Base-by-base conservation (phyloP, 1,140 invertebrate genomes). In the Pomacea maculata region DNA sequence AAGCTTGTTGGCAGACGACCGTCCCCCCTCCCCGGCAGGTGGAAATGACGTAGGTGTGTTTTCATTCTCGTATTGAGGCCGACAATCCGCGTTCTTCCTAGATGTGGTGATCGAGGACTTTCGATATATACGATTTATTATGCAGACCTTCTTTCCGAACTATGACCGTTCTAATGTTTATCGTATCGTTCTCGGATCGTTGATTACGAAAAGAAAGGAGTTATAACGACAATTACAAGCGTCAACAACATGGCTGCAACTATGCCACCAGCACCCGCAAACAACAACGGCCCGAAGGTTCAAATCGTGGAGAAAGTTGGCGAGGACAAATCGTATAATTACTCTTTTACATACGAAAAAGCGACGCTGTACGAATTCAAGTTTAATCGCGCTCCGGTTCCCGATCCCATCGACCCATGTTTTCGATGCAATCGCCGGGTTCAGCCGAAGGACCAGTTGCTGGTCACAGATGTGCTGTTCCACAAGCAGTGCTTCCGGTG, bases 401-500 rank as follows among this genome's bases (percentile, higher is more conserved):
- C 88, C 1, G 88, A 85, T 65, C 80, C 85, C 61, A 85, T 85
- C 74, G 85, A 89, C 80, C 89, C 91, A 1, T 90, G 89, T 63
- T 89, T 85, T 75, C 80, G 86, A 67, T 89, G 90, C 67, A 90
- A 90, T 84, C 83, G 85, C 14, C 83, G 88, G 65, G 87, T 88
- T 12, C 85, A 86, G 9, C 86, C 86, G 57, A 85, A 87, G 19
- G 89, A 91, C 64, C 89, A 91, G 80, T 72, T 88, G 0, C 85
- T 88, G 25, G 83, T 89, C n/a, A 88, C 87, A 25, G 85, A 88
- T 86, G 34, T 90, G 85, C 81, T 90, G 19, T 90, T 89, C 77
- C 90, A 91, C 81, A 87, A 88, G 19, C 84, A 88, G 10, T 91
- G 90, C 67, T 90, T 91, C 81, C 83, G 88, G 9, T 91, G 89